phyloP scores from a whole-genome alignment of 2,888 invertebrate genomes.

The Nesidiocoris tenuis region DNA sequence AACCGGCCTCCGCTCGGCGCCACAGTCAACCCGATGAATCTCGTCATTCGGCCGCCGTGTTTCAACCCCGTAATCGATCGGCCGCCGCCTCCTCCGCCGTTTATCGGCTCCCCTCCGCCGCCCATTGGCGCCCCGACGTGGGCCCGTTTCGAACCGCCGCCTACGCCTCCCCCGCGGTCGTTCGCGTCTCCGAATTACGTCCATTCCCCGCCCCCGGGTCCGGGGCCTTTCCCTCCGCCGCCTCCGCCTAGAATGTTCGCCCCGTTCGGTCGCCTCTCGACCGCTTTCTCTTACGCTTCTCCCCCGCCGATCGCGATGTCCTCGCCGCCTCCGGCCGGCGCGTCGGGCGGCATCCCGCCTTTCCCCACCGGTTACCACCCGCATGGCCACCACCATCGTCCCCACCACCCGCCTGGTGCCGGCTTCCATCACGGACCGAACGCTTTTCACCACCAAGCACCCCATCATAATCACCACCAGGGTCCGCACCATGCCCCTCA shows the following conservation, averaged over 20 bases:
- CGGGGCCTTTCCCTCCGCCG: neutral
- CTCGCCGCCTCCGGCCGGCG: neutral
- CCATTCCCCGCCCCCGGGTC: neutral
- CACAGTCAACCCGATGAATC: slow-evolving; percentile 32
- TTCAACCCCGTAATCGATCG: slow-evolving; percentile 33
- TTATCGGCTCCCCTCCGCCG: neutral
- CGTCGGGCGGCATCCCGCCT: neutral
- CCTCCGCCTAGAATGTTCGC: neutral
- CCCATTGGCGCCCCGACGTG: slow-evolving; percentile 16
- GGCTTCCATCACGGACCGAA: neutral
- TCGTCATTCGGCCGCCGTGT: slow-evolving; percentile 27
- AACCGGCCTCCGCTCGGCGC: neutral
- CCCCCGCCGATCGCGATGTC: neutral
- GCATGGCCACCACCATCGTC: neutral
- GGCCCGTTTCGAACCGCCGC: slow-evolving; percentile 29
- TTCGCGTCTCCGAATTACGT: neutral
- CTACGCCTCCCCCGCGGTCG: slow-evolving; percentile 23
- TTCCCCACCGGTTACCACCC: neutral
- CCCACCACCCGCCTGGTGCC: neutral
- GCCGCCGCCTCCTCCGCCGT: slow-evolving; percentile 15
- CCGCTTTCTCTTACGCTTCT: too few species aligned
- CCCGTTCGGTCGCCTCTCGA: neutral
- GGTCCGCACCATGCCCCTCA: neutral
- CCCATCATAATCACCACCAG: neutral
- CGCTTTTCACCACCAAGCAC: neutral